These are phyloP conservation scores for Cinara cedri DNA, from an alignment of 2,888 invertebrate genomes.

Conservation along the genomic window DNA sequence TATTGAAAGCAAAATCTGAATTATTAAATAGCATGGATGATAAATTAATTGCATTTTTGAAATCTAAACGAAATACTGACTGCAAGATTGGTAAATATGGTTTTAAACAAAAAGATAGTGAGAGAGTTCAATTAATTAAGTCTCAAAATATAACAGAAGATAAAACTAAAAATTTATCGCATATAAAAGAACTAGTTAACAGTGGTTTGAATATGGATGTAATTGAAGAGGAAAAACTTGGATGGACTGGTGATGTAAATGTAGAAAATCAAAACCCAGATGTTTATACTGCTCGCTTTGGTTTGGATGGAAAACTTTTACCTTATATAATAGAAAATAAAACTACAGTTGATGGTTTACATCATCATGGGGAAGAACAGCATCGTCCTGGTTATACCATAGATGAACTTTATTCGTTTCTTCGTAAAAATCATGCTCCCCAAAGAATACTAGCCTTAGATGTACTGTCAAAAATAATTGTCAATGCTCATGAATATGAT, in stretches of 20 bases:
- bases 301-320: conserved; percentile 75
- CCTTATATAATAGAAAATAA: conserved; percentile 73
- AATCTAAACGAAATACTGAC: conserved; percentile 64
- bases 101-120: conserved; percentile 58
- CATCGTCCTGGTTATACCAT: conserved; percentile 89
- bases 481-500: conserved; percentile 58
- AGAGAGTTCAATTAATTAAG: conserved; percentile 60
- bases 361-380: conserved; percentile 93
- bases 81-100: conserved; percentile 51
- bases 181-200: conserved; percentile 66
- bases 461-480: conserved; percentile 74
- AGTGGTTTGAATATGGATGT: conserved; percentile 85
- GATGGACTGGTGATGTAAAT: conserved; percentile 81
- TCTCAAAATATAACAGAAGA: conserved; percentile 61
- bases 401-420: conserved; percentile 83
- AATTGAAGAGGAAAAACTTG: conserved; percentile 84
- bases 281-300: conserved; percentile 80
- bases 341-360: conserved; percentile 71
- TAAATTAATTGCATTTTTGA: conserved; percentile 72
- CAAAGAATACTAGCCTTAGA: conserved; percentile 83
- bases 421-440: conserved; percentile 74
- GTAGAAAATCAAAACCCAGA: conserved; percentile 61
- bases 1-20: conserved; percentile 74
- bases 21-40: conserved; percentile 72
- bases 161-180: conserved; percentile 60